Percentiles rank a stretch among this genome's conserved stretches.
Evolutionary conservation across 2,113 vertebrate species (phyloP).

Genomic region (Arvicanthis niloticus): DNA sequence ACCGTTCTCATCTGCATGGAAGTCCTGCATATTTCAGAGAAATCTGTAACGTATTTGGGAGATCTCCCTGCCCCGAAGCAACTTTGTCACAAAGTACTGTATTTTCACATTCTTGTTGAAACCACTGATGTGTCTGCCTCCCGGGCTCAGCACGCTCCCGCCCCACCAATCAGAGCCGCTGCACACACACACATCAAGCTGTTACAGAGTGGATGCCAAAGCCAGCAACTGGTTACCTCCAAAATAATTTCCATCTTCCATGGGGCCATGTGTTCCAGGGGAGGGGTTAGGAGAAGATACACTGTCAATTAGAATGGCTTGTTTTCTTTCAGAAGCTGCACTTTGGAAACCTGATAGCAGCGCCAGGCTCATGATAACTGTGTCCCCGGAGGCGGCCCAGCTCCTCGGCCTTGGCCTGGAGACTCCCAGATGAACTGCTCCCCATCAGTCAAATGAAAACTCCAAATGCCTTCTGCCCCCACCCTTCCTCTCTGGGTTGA

Average conservation of each 20-base stretch:
- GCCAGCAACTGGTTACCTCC: slow-evolving; percentile 72
- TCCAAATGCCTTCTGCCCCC: slow-evolving; percentile 39
- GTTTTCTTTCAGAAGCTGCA: slow-evolving; percentile 78
- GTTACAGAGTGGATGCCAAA: slow-evolving; percentile 64
- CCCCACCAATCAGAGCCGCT: slow-evolving; percentile 61
- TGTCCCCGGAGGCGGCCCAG: background rate
- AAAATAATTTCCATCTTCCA: slow-evolving; percentile 77
- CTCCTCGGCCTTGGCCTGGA: background rate
- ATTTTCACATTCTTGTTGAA: slow-evolving; percentile 80
- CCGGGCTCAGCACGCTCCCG: slow-evolving; percentile 17
- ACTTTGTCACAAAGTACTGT: slow-evolving; percentile 79
- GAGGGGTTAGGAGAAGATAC: slow-evolving; percentile 62
- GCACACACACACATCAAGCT: slow-evolving; percentile 31
- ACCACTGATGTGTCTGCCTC: slow-evolving; percentile 73
- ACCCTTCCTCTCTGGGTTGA: slow-evolving; percentile 58
- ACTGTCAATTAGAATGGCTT: slow-evolving; percentile 59
- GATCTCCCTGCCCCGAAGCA: slow-evolving; percentile 77
- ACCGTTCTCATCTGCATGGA: slow-evolving; percentile 23
- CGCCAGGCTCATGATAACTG: slow-evolving; percentile 48
- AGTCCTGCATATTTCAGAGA: slow-evolving; percentile 65
- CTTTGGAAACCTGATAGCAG: slow-evolving; percentile 67
- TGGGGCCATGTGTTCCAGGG: slow-evolving; percentile 49
- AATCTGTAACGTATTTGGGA: slow-evolving; percentile 83
- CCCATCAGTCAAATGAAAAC: slow-evolving; percentile 55
- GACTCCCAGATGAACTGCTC: background rate